A percentile compares a stretch with the other conserved stretches of the same genome.
These are phyloP conservation scores for Phorcus lineatus DNA, from an alignment of 2,888 invertebrate species.

Conservation along the genomic window DNA sequence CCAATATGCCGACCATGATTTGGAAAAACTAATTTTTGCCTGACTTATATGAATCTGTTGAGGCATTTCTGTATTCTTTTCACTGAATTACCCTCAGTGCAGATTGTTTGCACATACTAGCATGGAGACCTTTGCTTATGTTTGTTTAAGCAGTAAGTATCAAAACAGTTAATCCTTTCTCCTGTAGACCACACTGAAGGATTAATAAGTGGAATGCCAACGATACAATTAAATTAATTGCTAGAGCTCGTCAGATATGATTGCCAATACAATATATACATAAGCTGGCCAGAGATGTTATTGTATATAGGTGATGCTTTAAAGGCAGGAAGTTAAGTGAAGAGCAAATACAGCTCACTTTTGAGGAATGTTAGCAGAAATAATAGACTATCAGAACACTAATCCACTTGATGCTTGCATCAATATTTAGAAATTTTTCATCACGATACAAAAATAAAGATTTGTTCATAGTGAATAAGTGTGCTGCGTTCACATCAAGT, in stretches of 20 bases:
- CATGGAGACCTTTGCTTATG: neutral
- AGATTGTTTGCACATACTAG: neutral
- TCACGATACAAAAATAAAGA: neutral
- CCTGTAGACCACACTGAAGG: neutral
- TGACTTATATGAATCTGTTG: neutral
- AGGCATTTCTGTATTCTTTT: neutral
- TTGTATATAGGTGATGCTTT: constrained; percentile 3
- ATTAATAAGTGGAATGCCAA: neutral
- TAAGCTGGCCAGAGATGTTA: neutral
- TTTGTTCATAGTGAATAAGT: too few relatives aligned
- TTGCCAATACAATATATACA: constrained; percentile 7
- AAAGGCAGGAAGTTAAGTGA: neutral
- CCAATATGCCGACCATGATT: constrained; percentile 9
- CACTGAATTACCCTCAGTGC: neutral
- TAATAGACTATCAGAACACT: neutral
- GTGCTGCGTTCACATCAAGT: too few relatives aligned
- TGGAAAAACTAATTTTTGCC: constrained; percentile 10
- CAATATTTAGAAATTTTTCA: constrained; percentile 1
- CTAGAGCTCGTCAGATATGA: constrained; percentile 10
- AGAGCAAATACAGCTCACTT: neutral
- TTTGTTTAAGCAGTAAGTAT: constrained; percentile 1
- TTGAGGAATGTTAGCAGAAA: neutral
- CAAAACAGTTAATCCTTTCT: constrained; percentile 7
- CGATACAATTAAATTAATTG: constrained; percentile 13
- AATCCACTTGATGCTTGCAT: neutral